Evolutionary conservation across 30 jellyfish, hydroid and myxozoan species (phyloP).

Genomic region (Cassiopea andromeda): DNA sequence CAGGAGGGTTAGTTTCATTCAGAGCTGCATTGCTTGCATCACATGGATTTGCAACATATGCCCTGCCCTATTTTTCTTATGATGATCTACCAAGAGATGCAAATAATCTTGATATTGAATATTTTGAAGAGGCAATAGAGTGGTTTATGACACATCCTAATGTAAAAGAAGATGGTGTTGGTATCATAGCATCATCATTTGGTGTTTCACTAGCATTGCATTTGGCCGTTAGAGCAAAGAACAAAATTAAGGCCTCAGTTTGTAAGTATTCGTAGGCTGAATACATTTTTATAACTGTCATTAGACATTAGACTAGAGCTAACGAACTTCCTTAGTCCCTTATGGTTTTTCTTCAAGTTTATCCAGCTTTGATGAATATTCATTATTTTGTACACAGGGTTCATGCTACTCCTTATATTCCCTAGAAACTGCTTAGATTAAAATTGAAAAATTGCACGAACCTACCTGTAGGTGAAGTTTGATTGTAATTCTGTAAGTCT

Average conservation of each 20-base stretch:
- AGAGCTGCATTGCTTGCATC: slow-evolving; percentile 82
- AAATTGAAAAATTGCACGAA: too few species aligned
- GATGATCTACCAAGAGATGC: slow-evolving; percentile 23
- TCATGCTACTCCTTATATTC: too few species aligned
- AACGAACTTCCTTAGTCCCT: too few species aligned
- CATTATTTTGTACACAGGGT: too few species aligned
- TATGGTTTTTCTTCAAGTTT: too few species aligned
- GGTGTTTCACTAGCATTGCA: slow-evolving; percentile 54
- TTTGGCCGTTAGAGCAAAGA: slow-evolving; percentile 21
- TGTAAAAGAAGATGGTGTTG: slow-evolving; percentile 62
- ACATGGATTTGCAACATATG: slow-evolving; percentile 68
- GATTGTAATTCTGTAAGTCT: too few species aligned
- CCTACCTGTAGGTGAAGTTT: too few species aligned
- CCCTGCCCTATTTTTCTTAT: slow-evolving; percentile 28
- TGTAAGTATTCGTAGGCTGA: not conserved
- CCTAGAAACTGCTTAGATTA: too few species aligned
- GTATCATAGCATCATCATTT: slow-evolving; percentile 56
- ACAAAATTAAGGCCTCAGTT: slow-evolving; percentile 5
- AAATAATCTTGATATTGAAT: slow-evolving; percentile 47
- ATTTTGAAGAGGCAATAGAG: slow-evolving; percentile 70
- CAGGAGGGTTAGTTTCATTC: slow-evolving; percentile 17
- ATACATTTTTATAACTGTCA: too few species aligned
- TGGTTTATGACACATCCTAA: slow-evolving; percentile 52
- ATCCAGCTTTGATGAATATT: too few species aligned
- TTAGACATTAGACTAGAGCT: too few species aligned